phyloP scores from a whole-genome alignment of 2,113 vertebrate genomes.

The Microcebus griseorufus region DNA sequence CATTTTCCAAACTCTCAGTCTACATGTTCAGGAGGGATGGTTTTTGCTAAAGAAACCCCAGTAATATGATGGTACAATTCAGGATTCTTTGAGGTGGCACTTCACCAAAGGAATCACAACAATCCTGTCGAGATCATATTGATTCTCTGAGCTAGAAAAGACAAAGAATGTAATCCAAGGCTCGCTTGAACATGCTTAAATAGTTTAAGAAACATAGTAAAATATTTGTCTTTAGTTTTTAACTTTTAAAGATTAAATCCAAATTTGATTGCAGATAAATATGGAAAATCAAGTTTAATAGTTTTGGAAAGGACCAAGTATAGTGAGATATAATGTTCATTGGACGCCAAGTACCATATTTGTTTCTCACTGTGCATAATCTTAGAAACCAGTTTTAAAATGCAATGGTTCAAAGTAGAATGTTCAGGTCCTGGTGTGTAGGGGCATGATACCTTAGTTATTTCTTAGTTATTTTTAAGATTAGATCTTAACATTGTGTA shows the following conservation, averaged over 20 bases:
- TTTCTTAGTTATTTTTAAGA: constrained; percentile 35
- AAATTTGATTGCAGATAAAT: not conserved
- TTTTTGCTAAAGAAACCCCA: not conserved
- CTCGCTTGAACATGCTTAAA: not conserved
- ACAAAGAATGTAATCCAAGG: not conserved
- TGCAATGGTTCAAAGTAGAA: not conserved
- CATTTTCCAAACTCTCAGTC: not conserved
- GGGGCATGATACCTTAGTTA: not conserved
- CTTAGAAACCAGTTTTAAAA: constrained; percentile 14
- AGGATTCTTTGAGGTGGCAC: not conserved
- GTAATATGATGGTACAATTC: not conserved
- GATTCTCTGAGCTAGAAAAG: not conserved
- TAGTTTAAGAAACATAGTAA: not conserved
- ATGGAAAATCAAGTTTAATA: not conserved
- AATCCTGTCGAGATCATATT: not conserved
- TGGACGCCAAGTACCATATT: not conserved
- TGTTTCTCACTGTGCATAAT: not conserved
- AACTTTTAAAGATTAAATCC: not conserved
- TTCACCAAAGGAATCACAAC: not conserved
- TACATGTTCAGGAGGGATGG: rapidly evolving
- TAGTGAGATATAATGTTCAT: not conserved
- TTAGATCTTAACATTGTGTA: not conserved
- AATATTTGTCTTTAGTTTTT: not conserved
- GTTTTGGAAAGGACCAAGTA: not conserved
- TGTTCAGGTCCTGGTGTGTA: not conserved